A percentile compares a stretch with the other conserved stretches of the same genome.
Conservation (phyloP, 2,888 invertebrate species). For the Hetaerina titia region DNA sequence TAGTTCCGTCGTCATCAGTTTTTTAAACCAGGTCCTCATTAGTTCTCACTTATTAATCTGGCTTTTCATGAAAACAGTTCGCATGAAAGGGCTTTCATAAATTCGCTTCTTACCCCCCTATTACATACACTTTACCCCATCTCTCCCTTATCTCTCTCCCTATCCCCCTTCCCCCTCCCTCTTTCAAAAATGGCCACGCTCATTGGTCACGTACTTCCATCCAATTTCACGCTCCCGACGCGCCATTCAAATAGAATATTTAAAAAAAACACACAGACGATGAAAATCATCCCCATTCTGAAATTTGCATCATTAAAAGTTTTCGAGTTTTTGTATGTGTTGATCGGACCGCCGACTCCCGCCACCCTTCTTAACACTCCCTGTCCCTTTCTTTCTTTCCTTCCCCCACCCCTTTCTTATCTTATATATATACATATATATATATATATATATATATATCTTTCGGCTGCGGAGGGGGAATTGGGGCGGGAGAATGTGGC, state of each 20-base stretch:
- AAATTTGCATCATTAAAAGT: constrained; percentile 29
- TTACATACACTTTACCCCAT: too few species aligned
- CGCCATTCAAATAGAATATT: not conserved
- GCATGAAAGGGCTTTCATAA: too few species aligned
- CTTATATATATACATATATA: not conserved
- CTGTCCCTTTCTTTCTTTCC: not conserved
- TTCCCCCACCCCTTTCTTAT: too few species aligned
- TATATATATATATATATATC: too few species aligned
- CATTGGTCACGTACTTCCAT: not conserved
- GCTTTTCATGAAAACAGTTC: too few species aligned
- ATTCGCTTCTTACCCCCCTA: too few species aligned
- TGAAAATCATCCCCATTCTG: not conserved
- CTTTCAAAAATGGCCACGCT: not conserved
- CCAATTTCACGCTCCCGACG: not conserved
- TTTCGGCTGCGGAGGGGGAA: too few species aligned
- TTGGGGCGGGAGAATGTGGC: too few species aligned
- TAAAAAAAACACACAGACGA: not conserved
- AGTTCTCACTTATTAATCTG: too few species aligned
- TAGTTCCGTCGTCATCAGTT: too few species aligned
- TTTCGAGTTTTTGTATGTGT: not conserved
- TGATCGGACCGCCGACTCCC: not conserved
- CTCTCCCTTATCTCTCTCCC: not conserved
- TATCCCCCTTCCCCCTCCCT: not conserved
- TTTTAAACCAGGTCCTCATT: too few species aligned
- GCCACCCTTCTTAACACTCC: not conserved